A percentile compares a stretch with the other conserved stretches of the same genome.
Conservation (phyloP, 1,140 invertebrate genomes). For the Zaprionus camerounensis region DNA sequence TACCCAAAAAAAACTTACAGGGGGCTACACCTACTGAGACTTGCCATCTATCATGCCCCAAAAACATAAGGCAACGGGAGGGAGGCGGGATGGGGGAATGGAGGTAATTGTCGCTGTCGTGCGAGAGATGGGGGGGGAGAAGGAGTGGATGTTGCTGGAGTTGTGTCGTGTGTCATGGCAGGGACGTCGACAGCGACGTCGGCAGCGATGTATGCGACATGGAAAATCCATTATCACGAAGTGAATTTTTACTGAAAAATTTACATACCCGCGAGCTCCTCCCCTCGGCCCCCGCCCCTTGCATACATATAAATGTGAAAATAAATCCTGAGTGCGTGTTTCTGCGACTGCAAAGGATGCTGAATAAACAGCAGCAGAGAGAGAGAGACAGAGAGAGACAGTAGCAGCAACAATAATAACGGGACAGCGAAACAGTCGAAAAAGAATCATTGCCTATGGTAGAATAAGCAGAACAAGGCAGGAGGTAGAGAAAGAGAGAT, state of each 20-base stretch:
- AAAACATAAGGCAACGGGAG: slow-evolving; percentile 38
- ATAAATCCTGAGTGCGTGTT: slow-evolving; percentile 82
- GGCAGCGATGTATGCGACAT: slow-evolving; percentile 76
- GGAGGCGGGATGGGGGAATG: slow-evolving; percentile 7
- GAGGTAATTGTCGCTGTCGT: slow-evolving; percentile 74
- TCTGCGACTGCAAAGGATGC: slow-evolving; percentile 38
- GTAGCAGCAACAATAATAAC: slow-evolving; percentile 16
- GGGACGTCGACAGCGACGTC: slow-evolving; percentile 21
- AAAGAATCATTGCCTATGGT: slow-evolving; percentile 37
- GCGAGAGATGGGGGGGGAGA: background rate
- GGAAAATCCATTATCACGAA: slow-evolving; percentile 82
- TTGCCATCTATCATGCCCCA: slow-evolving; percentile 76
- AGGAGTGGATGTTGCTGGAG: background rate
- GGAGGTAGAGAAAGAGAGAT: background rate
- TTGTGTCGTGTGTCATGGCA: background rate
- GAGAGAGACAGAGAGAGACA: background rate
- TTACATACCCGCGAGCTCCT: slow-evolving; percentile 68
- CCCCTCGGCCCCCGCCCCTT: slow-evolving; percentile 19
- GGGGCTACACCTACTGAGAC: slow-evolving; percentile 63
- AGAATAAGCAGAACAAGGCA: slow-evolving; percentile 46
- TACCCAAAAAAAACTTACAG: slow-evolving; percentile 52
- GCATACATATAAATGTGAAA: slow-evolving; percentile 78
- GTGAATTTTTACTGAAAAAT: slow-evolving; percentile 82
- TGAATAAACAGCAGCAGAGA: slow-evolving; percentile 42
- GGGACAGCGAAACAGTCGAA: slow-evolving; percentile 25